Base-by-base conservation (phyloP, 2,888 invertebrate genomes). In the Rhamnusium bicolor region DNA sequence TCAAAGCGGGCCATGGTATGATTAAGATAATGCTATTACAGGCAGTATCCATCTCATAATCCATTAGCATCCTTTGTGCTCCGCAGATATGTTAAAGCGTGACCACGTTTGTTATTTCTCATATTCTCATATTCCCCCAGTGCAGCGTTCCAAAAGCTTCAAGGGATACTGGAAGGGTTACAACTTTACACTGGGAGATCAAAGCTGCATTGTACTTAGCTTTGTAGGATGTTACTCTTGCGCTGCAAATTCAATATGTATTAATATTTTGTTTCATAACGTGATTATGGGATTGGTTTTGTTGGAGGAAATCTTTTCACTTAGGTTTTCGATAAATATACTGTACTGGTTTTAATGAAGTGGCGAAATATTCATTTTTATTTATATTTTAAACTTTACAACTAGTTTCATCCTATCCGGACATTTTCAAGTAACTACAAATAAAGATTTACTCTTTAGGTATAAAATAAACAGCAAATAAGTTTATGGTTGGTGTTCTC, bases 21-120 rank as follows among this genome's bases (percentile, higher is more conserved):
- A 86, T 86, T 85, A 85, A 86, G 86, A 84, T 86, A 86, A 86
- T 85, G 81, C 80, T 78, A 84, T 86, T 86, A 84, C 78, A 75
- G 80, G 80, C 79, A 80, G 79, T 80, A 81, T 82, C 83, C 82
- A 82, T 83, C 84, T 82, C 81, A 83, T 84, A 84, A 84, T 85
- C 84, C 83, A 85, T 84, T 84, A 84, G 80, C 77, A 78, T 79
- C 79, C 84, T 84, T 84, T 85, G 84, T 84, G 79, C 79, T 82
- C 74, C 76, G 66, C 66, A 73, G 70, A 74, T 80, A 80, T 79
- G 80, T 79, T 78, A 80, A 75, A 79, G 81, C 82, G 81, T 82
- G 80, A 81, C 82, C 81, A 77, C 78, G 82, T 82, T 83, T 80
- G 82, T 81, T 84, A 76, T 81, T 79, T 74, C 73, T 75, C 73